phyloP scores from a whole-genome alignment of 37 sponge, comb jelly and placozoan species.

The Diacarnus erythraeanus region DNA sequence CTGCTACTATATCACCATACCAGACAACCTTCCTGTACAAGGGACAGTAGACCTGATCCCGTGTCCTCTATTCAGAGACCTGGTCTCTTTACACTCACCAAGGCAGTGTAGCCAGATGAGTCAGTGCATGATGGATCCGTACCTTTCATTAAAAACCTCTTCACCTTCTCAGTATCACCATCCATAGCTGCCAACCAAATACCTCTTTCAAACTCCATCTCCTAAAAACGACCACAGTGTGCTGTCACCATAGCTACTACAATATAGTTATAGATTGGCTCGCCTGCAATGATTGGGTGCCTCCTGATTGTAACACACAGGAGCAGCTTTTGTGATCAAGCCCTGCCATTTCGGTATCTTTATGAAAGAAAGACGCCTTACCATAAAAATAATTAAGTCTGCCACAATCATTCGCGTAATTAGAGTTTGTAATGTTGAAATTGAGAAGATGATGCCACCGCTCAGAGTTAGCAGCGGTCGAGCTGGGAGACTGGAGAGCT shows the following conservation, averaged over 20 bases:
- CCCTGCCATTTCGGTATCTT: background rate
- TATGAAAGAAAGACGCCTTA: background rate
- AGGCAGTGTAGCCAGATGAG: conserved; percentile 77
- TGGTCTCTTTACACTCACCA: too few species aligned
- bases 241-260: background rate
- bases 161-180: conserved; percentile 61
- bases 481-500: too few species aligned
- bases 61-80: too few species aligned
- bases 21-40: too few species aligned
- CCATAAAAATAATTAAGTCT: background rate
- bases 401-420: background rate
- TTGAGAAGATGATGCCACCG: too few species aligned
- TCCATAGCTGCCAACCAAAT: conserved; percentile 86
- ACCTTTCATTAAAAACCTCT: conserved; percentile 34
- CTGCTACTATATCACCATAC: too few species aligned
- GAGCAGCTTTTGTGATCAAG: conserved; percentile 9
- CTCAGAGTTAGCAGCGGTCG: too few species aligned
- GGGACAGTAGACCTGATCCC: too few species aligned
- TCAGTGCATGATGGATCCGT: conserved; percentile 50
- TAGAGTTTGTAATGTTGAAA: background rate
- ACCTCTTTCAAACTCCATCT: conserved; percentile 85
- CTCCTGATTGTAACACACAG: conserved; percentile 32
- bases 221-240: conserved; percentile 18
- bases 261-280: background rate
- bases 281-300: conserved; percentile 56